Percentiles rank a stretch among this genome's conserved stretches.
These are phyloP conservation scores for Aix galericulata DNA, from an alignment of 2,113 vertebrate species.

Conservation along the genomic window DNA sequence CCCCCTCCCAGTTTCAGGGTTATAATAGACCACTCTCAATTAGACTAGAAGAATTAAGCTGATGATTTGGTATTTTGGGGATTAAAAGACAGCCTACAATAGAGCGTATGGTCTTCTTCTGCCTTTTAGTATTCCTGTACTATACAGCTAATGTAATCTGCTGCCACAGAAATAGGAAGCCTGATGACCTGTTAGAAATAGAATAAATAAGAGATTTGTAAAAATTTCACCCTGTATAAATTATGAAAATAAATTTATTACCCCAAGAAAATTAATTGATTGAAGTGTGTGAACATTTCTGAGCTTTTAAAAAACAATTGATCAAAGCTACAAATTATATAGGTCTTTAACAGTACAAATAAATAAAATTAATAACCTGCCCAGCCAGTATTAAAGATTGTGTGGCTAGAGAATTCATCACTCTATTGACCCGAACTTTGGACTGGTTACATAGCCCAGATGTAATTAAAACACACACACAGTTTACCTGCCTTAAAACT, in stretches of 20 bases:
- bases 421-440: constrained; percentile 9
- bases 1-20: constrained; percentile 7
- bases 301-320: neutral
- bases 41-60: constrained; percentile 18
- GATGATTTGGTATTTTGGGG: constrained; percentile 53
- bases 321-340: neutral
- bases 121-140: constrained; percentile 62
- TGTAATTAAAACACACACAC: constrained; percentile 12
- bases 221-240: constrained; percentile 21
- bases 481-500: neutral
- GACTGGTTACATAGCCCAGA: neutral
- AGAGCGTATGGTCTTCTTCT: constrained; percentile 57
- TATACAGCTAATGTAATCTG: constrained; percentile 53
- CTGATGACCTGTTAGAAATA: constrained; percentile 30
- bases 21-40: constrained; percentile 10
- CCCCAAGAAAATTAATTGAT: neutral
- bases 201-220: constrained; percentile 49
- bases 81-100: constrained; percentile 30
- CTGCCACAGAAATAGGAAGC: constrained; percentile 32
- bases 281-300: neutral
- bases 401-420: neutral
- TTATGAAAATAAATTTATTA: constrained; percentile 5
- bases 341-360: constrained; percentile 31
- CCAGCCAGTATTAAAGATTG: constrained; percentile 16
- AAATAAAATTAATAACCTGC: constrained; percentile 37